Evolutionary conservation across 2,113 vertebrate species (phyloP), one percentile per base, ranked within the genome.

Genomic region (Solenodon paradoxus): DNA sequence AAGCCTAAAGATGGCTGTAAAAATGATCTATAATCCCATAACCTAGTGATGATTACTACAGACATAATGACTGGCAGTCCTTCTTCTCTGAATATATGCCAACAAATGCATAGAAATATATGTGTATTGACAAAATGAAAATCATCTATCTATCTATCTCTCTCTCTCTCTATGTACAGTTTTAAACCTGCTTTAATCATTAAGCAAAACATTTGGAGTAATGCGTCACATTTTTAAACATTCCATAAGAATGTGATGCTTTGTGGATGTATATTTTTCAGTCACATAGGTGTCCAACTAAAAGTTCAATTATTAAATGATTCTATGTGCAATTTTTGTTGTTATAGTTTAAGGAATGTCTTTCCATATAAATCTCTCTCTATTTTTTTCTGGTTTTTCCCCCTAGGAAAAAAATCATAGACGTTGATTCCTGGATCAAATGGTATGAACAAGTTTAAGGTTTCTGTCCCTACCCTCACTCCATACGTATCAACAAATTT

Each of bases 361-460:
- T 85, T 85, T 81, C 68, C 55, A 75, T 92, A 92, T 93, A 96
- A 96, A 96, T 88, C 17, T 96, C 63, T 93, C 57, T 96, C 59
- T 94, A 45, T 47, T 89, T 47, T 89, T 89, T 96, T 96, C 66
- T 97, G 87, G 13, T 66, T 88, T 10, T 19, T 40, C 4, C 15
- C n/a, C 47, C 20, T 71, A 97, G 96, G 95, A 87, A 66, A 94
- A n/a, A 96, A 93, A 95, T 55, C 35, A 1, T 91, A 95, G 90
- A 86, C 0, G 1, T 95, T 95, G 92, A 84, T 95, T 96, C 69
- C 19, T 92, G 96, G 87, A 97, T 87, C 64, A 96, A 96, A 94
- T 96, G 97, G 97, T 97, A 97, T 94, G 97, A 95, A 74, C 35
- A 72, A 88, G 57, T 96, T 94, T 97, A 90, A 94, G 72, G 24